These are phyloP conservation scores for Corythornis madagascariensis DNA, from an alignment of 2,113 vertebrate genomes.

Conservation along the genomic window DNA sequence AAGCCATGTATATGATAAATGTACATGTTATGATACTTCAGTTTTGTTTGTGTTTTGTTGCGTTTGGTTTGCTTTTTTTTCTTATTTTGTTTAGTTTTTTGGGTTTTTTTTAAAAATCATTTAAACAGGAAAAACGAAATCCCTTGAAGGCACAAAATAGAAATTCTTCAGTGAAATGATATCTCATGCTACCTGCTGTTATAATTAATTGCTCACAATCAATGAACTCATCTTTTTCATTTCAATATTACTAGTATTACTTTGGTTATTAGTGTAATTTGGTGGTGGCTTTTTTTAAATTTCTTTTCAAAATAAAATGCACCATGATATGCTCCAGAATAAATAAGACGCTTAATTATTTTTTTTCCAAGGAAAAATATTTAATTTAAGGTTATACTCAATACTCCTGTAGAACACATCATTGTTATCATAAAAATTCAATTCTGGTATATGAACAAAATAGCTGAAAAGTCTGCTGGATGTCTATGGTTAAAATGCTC, in stretches of 20 bases:
- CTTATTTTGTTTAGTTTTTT: no score
- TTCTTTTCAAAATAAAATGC: conserved; percentile 45
- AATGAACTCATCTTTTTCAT: conserved; percentile 34
- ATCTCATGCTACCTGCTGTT: conserved; percentile 49
- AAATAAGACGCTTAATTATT: conserved; percentile 60
- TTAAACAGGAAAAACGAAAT: conserved; percentile 3
- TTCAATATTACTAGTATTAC: conserved; percentile 56
- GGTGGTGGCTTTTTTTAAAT: neutral
- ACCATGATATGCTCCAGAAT: neutral
- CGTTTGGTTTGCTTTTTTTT: no score
- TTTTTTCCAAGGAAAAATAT: conserved; percentile 55
- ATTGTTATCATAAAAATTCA: neutral
- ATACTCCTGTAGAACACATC: neutral
- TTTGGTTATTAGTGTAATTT: conserved; percentile 57
- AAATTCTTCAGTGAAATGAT: conserved; percentile 44
- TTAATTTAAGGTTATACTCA: conserved; percentile 25
- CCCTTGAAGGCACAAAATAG: neutral
- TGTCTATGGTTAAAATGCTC: neutral
- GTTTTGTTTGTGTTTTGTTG: neutral
- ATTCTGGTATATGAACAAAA: neutral
- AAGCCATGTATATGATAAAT: neutral
- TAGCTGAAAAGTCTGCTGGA: neutral
- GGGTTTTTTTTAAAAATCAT: neutral
- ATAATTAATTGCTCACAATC: conserved; percentile 57
- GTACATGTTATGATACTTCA: neutral